Base-by-base conservation (phyloP, 2,888 invertebrate species). In the Andrena hattorfiana region DNA sequence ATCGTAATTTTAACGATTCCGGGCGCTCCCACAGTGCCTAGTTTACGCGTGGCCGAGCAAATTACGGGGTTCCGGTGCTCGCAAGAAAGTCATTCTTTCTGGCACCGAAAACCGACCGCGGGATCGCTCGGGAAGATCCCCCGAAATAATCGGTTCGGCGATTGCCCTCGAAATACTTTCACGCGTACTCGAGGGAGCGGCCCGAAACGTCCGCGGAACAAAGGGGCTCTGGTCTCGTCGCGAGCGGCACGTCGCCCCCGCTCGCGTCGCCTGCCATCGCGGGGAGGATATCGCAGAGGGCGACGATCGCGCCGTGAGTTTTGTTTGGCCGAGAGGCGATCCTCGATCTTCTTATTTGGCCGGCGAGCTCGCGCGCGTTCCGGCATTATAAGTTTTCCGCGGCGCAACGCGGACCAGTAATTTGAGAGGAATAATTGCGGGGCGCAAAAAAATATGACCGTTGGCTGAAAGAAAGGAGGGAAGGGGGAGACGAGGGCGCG, bases 401-500 rank as follows among this genome's bases (percentile, higher is more conserved):
- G 89, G 87, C 86, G 87, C 85, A 89, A 83, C 83, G 74, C 87
- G 83, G 86, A 85, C 87, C 89, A 82, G 92, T 90, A 92, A 92
- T 92, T 92, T 90, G 86, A 90, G 89, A 89, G 89, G 90, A 91
- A 92, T 92, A 92, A 93, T 93, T 91, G 92, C 89, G 89, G 90
- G 87, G 84, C 87, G 74, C 86, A 90, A 92, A 92, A 88, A 91
- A 90, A 90, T 90, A 90, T 85, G 86, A 82, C 77, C 87, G 84
- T 89, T 87, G 89, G 86, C 85, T 87, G 88, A 88, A 87, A 85
- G 84, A 79, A 48, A 77, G 35, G 35, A 16, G 13, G 64, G 42
- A 51, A 68, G 56, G 63, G 26, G 28, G 67, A 28, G 30, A 67
- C 26, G 80, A 10, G 63, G 67, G 35, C 35, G 35, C 20, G 30